phyloP scores from a whole-genome alignment of 2,113 vertebrate species.

The Eublepharis macularius region DNA sequence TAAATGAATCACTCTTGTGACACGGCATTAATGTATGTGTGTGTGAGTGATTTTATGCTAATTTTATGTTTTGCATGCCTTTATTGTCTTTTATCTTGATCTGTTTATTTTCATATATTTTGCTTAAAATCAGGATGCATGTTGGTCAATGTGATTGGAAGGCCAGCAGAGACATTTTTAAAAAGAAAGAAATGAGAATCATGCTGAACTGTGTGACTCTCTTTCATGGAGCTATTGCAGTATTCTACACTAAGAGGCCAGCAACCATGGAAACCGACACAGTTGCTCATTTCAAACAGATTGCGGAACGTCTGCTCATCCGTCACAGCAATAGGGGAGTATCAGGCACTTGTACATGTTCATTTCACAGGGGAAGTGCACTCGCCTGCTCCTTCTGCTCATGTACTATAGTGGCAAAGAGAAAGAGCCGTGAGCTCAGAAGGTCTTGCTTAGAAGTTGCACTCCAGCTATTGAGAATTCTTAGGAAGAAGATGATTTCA shows the following conservation, averaged over 20 bases:
- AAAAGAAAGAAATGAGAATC: background rate
- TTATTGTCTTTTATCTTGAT: background rate
- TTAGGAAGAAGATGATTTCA: too few relatives aligned
- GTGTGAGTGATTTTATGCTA: background rate
- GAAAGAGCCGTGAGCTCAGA: background rate
- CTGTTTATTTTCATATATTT: background rate
- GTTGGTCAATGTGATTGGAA: background rate
- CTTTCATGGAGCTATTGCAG: background rate
- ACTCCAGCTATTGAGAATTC: background rate
- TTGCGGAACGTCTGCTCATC: slow-evolving; percentile 41
- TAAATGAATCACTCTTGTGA: background rate
- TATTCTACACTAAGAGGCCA: background rate
- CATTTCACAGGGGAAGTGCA: slow-evolving; percentile 28
- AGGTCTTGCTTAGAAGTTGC: background rate
- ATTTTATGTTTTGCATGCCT: background rate
- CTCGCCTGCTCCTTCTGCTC: background rate
- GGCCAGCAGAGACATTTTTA: background rate
- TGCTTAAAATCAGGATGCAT: background rate
- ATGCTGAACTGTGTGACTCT: slow-evolving; percentile 14
- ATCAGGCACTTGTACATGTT: slow-evolving; percentile 2
- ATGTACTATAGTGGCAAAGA: background rate
- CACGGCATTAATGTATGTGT: too few relatives aligned
- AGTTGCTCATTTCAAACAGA: slow-evolving; percentile 44
- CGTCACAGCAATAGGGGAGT: slow-evolving; percentile 20
- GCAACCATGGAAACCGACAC: slow-evolving; percentile 47